These are phyloP conservation scores for Ctenoplectra terminalis DNA, from an alignment of 1,140 invertebrate genomes.

Conservation along the genomic window DNA sequence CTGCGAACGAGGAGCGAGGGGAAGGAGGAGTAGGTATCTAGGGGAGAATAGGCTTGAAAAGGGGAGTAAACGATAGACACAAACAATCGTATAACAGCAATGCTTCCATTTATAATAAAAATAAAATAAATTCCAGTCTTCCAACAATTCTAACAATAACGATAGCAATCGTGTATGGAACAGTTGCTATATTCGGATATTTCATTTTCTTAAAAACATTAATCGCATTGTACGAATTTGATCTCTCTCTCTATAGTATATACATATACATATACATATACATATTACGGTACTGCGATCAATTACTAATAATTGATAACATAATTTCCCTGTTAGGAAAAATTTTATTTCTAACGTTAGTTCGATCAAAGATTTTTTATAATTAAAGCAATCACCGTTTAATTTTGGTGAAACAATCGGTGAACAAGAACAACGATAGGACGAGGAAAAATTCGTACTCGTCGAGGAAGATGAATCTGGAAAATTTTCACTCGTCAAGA, in stretches of 20 bases:
- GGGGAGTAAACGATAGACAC: neutral
- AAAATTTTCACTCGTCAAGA: neutral
- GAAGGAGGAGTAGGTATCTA: conserved; percentile 13
- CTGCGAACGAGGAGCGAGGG: conserved; percentile 1
- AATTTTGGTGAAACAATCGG: neutral
- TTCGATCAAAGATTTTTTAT: neutral
- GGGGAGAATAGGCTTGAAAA: neutral
- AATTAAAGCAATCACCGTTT: neutral
- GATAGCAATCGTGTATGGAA: neutral
- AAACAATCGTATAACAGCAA: neutral
- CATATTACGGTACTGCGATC: neutral
- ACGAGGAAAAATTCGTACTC: neutral
- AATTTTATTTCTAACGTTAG: neutral
- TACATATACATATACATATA: neutral
- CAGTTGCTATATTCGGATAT: neutral
- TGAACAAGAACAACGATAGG: too few relatives aligned
- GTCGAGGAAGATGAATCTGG: neutral
- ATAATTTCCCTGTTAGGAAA: neutral
- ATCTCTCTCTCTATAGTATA: neutral
- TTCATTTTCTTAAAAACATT: too few relatives aligned
- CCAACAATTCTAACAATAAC: neutral
- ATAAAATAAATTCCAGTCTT: neutral
- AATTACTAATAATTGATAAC: neutral
- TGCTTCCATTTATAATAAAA: neutral
- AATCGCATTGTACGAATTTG: neutral